A percentile compares a stretch with the other conserved stretches of the same genome.
phyloP scores from a whole-genome alignment of 1,140 invertebrate genomes.

The Vollenhovia emeryi region DNA sequence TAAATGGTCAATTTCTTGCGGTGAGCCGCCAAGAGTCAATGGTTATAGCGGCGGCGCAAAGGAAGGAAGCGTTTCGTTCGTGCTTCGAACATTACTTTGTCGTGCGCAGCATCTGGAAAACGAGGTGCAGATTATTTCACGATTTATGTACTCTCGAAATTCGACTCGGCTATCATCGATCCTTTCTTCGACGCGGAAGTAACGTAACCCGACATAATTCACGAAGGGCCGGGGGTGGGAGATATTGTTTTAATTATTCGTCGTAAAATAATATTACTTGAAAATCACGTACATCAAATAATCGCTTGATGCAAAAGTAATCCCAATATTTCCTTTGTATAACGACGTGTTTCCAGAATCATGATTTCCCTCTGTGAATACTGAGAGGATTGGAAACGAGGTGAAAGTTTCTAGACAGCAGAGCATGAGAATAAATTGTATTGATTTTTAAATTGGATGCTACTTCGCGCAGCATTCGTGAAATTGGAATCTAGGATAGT shows the following conservation, averaged over 20 bases:
- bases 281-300: not conserved
- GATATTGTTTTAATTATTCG: not conserved
- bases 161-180: not conserved
- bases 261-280: not conserved
- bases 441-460: conserved; percentile 27
- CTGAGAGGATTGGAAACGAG: conserved; percentile 1
- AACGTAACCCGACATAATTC: not conserved
- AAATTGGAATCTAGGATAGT: conserved; percentile 8
- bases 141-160: conserved; percentile 7
- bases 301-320: not conserved
- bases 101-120: conserved; percentile 51
- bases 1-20: conserved; percentile 16
- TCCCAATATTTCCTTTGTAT: not conserved
- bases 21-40: not conserved
- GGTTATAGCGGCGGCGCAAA: not conserved
- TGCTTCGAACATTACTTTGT: conserved; percentile 21
- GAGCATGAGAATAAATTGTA: conserved; percentile 4
- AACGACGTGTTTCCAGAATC: not conserved
- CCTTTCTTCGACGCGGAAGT: not conserved
- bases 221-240: too few relatives aligned
- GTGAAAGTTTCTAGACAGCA: conserved; percentile 10
- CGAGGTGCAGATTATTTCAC: conserved; percentile 11
- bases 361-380: not conserved
- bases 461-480: not conserved
- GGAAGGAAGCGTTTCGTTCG: conserved; percentile 26